Percentiles rank a stretch among this genome's conserved stretches.
phyloP scores from a whole-genome alignment of 1,140 invertebrate species.

The Drosophila ironensis region DNA sequence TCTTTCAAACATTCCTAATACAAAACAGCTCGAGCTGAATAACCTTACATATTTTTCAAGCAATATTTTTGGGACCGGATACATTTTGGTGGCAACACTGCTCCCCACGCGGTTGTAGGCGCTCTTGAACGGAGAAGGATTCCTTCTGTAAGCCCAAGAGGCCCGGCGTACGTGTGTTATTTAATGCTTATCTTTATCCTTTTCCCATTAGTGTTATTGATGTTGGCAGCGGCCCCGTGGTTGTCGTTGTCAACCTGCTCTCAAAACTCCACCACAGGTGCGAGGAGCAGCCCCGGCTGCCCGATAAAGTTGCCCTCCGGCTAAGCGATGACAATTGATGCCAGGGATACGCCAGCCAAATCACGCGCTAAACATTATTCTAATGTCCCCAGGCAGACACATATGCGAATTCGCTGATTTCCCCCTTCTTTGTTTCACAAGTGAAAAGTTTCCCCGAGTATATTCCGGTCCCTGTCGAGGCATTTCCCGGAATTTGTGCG shows the following conservation, averaged over 20 bases:
- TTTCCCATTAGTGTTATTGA: conserved; percentile 81
- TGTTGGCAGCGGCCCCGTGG: conserved; percentile 62
- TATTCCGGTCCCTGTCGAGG: conserved; percentile 57
- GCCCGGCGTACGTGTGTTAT: conserved; percentile 70
- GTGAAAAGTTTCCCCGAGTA: conserved; percentile 26
- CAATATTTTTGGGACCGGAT: background rate
- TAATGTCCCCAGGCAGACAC: conserved; percentile 60
- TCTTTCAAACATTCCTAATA: too few relatives aligned
- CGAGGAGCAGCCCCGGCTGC: conserved; percentile 6
- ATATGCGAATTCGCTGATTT: conserved; percentile 15
- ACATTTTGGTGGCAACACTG: conserved; percentile 12
- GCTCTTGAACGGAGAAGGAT: background rate
- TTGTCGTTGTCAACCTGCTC: conserved; percentile 17
- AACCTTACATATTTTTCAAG: too few relatives aligned
- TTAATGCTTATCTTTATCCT: conserved; percentile 81
- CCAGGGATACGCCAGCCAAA: conserved; percentile 51
- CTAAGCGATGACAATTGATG: conserved; percentile 75
- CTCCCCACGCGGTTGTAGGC: conserved; percentile 8
- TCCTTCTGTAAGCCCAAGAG: conserved; percentile 38
- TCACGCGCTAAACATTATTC: conserved; percentile 78
- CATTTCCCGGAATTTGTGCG: conserved; percentile 39
- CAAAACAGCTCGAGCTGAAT: too few relatives aligned
- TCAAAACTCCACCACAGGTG: conserved; percentile 28
- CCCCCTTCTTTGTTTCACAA: conserved; percentile 2
- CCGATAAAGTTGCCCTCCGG: conserved; percentile 65